These are phyloP conservation scores for Saccopteryx bilineata DNA, from an alignment of 2,113 vertebrate genomes.

Conservation along the genomic window DNA sequence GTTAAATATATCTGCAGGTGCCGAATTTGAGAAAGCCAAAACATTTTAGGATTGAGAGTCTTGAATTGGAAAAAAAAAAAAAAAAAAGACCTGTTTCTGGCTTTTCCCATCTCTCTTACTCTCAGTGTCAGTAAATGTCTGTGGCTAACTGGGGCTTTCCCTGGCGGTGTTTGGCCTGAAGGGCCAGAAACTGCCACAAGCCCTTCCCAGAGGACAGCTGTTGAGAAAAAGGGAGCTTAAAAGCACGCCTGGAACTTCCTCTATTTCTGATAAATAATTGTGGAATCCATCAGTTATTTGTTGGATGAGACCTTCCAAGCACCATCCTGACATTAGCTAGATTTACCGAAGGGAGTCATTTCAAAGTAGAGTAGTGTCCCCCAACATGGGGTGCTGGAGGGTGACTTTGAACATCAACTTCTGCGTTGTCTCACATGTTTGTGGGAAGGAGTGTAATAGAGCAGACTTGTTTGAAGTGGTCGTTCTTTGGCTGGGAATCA, in stretches of 20 bases:
- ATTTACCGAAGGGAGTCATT: slow-evolving; percentile 26
- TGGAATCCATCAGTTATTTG: neutral
- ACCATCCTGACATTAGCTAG: neutral
- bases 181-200: neutral
- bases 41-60: neutral
- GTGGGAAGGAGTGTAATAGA: neutral
- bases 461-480: neutral
- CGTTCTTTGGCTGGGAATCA: slow-evolving; percentile 7
- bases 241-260: neutral
- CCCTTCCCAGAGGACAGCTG: neutral
- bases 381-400: neutral
- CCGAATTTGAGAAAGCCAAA: neutral
- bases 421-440: neutral
- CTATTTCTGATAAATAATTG: slow-evolving; percentile 1
- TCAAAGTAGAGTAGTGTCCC: neutral
- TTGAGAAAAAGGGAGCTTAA: neutral
- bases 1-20: slow-evolving; percentile 4
- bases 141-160: neutral
- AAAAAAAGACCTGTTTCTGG: neutral
- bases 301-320: neutral
- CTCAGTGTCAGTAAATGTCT: neutral
- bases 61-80: neutral
- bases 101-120: neutral
- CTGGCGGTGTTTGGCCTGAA: neutral
- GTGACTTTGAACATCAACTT: slow-evolving; percentile 8